Base-by-base conservation (phyloP, 1,140 invertebrate genomes). In the Cardiocondyla obscurior region DNA sequence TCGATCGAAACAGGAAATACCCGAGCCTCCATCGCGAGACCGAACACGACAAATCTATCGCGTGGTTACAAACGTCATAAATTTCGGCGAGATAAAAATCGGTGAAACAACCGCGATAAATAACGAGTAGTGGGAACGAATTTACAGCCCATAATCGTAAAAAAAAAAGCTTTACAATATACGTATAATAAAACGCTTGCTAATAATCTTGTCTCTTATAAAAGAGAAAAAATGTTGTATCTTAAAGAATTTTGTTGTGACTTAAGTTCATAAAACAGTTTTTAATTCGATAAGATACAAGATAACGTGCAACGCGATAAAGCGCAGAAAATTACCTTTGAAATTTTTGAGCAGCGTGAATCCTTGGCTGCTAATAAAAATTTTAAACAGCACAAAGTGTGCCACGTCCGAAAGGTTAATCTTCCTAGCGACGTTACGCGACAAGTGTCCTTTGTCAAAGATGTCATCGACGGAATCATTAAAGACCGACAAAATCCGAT, bases 401-500 rank as follows among this genome's bases (percentile, higher is more conserved):
- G 8, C 28, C 39, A 57, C 5, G n/a, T 22, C n/a, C 14, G n/a
- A 53, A 70, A 53, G 19, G 14, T 22, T 70, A 70, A 53, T 53
- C 19, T 53, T 70, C 12, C 14, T 53, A 22, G 19, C 42, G 3
- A 70, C 14, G 22, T 22, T 22, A 16, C 12, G 25, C 22, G 28
- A 33, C 28, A 64, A 49, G 12, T 39, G 14, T 25, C 57, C 39
- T 33, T 67, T n/a, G 19, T 55, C 46, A 19, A 39, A 36, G n/a
- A 55, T 73, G 53, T 85, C 49, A 69, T 62, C 14, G 44, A 51
- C 58, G 42, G 33, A 33, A 85, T 64, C 65, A 67, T 39, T 83
- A 87, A 86, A 58, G 46, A 86, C 86, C 85, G 67, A 84, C 77
- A 25, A 84, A 88, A 84, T 82, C 16, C 49, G 49, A 88, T 88